Conservation (phyloP, 2,113 vertebrate genomes). For the Henicopernis longicauda region DNA sequence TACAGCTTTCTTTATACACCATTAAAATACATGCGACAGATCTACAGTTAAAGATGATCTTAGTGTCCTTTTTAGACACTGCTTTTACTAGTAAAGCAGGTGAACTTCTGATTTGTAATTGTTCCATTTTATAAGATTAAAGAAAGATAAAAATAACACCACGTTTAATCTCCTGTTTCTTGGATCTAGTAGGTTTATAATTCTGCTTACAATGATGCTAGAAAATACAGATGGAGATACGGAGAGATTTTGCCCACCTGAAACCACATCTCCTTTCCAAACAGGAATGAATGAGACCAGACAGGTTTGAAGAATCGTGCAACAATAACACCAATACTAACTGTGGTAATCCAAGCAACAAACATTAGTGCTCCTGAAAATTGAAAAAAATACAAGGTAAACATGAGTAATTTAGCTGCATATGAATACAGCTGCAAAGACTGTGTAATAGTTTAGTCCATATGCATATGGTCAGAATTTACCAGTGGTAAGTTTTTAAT, state of each 20-base stretch:
- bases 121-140: neutral
- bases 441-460: neutral
- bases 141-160: neutral
- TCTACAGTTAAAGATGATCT: neutral
- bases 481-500: neutral
- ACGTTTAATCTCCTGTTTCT: neutral
- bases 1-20: neutral
- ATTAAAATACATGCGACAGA: neutral
- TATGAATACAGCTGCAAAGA: neutral
- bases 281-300: slow-evolving; percentile 74
- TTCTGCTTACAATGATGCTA: neutral
- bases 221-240: neutral
- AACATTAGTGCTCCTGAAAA: slow-evolving; percentile 82
- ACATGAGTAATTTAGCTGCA: neutral
- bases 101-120: neutral
- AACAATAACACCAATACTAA: slow-evolving; percentile 79
- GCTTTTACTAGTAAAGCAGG: neutral
- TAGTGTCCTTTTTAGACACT: neutral
- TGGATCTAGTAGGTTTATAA: neutral
- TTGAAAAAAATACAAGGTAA: neutral
- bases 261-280: slow-evolving; percentile 83
- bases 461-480: accelerated
- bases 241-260: slow-evolving; percentile 72
- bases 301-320: slow-evolving; percentile 84
- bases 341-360: slow-evolving; percentile 81